Base-by-base conservation (phyloP, 2,888 invertebrate species). In the Sussaba pulchella region DNA sequence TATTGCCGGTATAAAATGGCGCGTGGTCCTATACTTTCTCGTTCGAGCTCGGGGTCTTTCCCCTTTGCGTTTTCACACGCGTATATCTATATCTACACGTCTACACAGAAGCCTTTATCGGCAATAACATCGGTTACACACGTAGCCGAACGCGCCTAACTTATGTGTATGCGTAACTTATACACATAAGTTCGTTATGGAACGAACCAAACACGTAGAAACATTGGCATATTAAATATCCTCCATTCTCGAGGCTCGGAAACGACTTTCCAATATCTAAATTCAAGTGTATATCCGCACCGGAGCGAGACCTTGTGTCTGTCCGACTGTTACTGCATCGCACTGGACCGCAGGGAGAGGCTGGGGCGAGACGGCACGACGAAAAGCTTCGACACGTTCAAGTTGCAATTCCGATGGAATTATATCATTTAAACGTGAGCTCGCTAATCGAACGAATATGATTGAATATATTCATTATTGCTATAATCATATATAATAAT, bases 191-290 rank as follows among this genome's bases (percentile, higher is more conserved):
- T n/a, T 17, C 14, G 14, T 3, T 36, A 71, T 59, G 59, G 21
- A 70, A 61, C 31, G 12, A 57, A 52, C 45, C 6, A 31, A 5
- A 31, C n/a, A 10, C 69, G 66, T 10, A 61, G 43, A 67, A 52
- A 80, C 52, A 75, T 75, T 24, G 26, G 31, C 26, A 36, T 67
- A 36, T 67, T 57, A 76, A 54, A 61, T 80, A 72, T 67, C 41
- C 45, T 24, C 71, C 59, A 72, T 71, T 67, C 47, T 63, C 70
- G 64, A 12, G 50, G 59, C 41, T 47, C 54, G n/a, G 59, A 17
- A 21, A 26, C 26, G 50, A 75, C 80, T 80, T 76, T 80, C 75
- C 67, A 76, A 72, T 76, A 72, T 76, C 67, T 47, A 72, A 76
- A 80, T 76, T 79, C 61, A 63, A 67, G 45, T 63, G 75, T 61